phyloP scores from a whole-genome alignment of 2,797 vertebrate genomes.

The Oceanodroma leucorhoa region DNA sequence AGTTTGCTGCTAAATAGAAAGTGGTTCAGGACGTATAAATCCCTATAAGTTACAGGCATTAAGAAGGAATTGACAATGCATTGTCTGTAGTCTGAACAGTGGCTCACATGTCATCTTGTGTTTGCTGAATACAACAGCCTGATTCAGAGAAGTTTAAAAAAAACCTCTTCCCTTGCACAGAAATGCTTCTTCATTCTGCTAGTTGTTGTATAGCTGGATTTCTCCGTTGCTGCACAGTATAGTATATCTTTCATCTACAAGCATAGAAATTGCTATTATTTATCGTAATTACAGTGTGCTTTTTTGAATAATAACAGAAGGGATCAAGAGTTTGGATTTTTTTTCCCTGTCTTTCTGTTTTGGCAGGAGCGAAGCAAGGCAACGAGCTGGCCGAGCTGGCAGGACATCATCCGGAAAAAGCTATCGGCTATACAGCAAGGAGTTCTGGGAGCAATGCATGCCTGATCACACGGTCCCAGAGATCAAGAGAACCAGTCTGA shows the following conservation, averaged over 20 bases:
- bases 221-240: background rate
- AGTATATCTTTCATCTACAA: background rate
- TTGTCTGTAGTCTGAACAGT: background rate
- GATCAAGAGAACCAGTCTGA: conserved; percentile 92
- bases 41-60: background rate
- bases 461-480: conserved; percentile 93
- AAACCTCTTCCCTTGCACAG: background rate
- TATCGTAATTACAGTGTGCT: background rate
- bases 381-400: conserved; percentile 92
- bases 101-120: background rate
- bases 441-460: conserved; percentile 96
- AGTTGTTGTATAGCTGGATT: background rate
- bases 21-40: background rate
- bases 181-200: background rate
- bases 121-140: background rate
- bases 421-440: conserved; percentile 87
- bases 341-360: background rate
- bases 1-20: background rate
- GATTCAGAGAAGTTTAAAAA: background rate
- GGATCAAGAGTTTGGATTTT: background rate
- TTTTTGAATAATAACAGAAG: background rate
- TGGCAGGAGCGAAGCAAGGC: conserved; percentile 89
- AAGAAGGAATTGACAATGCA: background rate
- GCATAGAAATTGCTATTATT: background rate
- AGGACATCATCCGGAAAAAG: conserved; percentile 91